Conservation (phyloP, 2,113 vertebrate genomes). For the Microtus pennsylvanicus region DNA sequence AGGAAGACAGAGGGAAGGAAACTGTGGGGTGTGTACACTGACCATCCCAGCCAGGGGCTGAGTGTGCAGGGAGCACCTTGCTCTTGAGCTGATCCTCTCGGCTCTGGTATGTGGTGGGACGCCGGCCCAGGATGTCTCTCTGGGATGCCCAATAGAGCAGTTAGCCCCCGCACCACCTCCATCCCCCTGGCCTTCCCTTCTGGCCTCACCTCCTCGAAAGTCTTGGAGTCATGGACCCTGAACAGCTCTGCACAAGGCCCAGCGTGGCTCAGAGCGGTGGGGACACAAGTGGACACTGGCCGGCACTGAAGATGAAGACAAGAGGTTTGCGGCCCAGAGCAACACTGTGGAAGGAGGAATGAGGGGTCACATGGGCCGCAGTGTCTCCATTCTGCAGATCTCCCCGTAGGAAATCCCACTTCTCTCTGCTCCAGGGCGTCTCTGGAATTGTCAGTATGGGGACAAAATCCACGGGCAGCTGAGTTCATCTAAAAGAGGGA, state of each 20-base stretch:
- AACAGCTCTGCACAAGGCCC: conserved; percentile 91
- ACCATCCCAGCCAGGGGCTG: conserved; percentile 86
- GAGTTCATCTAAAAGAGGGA: too few species aligned
- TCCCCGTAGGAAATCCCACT: neutral
- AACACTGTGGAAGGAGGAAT: conserved; percentile 82
- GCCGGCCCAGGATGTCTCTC: conserved; percentile 91
- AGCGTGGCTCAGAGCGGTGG: conserved; percentile 87
- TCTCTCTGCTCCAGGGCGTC: neutral
- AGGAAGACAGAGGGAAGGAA: rapidly evolving
- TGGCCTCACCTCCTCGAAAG: conserved; percentile 87
- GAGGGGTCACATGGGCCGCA: neutral
- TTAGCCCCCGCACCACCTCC: conserved; percentile 81
- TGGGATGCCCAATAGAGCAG: conserved; percentile 64
- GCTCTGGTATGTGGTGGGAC: conserved; percentile 88
- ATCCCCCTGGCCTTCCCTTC: neutral
- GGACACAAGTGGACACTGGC: conserved; percentile 91
- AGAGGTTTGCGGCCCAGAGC: conserved; percentile 89
- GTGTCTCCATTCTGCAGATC: neutral
- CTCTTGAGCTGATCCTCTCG: conserved; percentile 87
- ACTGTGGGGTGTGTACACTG: conserved; percentile 61
- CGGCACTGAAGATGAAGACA: conserved; percentile 88
- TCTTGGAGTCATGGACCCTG: conserved; percentile 63
- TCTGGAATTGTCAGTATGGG: rapidly evolving
- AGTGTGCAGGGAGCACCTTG: conserved; percentile 88
- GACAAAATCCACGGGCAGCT: neutral